Conservation (phyloP, 2,113 vertebrate genomes). For the Sapayoa aenigma region DNA sequence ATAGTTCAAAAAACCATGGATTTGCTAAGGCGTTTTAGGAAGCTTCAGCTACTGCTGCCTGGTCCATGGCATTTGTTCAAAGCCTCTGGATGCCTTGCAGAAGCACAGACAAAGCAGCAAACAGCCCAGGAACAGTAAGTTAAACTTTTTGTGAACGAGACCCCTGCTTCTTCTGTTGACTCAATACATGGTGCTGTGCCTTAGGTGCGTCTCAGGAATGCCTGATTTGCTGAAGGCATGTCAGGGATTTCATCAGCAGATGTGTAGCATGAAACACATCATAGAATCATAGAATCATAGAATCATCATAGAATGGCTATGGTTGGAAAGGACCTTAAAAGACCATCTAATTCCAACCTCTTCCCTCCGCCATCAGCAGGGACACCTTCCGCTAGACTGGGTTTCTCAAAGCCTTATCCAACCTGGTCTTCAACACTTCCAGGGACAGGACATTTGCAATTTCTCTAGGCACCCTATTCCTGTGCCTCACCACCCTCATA, state of each 20-base stretch:
- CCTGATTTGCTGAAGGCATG: neutral
- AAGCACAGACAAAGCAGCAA: neutral
- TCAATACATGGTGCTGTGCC: neutral
- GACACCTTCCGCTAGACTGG: neutral
- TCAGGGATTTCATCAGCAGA: neutral
- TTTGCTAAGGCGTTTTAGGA: neutral
- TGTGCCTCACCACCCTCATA: neutral
- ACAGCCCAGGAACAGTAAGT: neutral
- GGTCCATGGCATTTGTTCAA: neutral
- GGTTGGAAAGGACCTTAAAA: neutral
- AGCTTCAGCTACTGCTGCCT: neutral
- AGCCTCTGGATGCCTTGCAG: neutral
- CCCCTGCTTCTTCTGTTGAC: neutral
- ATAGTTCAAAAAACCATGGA: neutral
- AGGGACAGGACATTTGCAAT: no score
- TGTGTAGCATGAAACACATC: accelerated
- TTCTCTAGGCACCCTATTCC: neutral
- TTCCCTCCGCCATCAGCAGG: no score
- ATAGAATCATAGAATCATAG: neutral
- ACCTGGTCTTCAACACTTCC: neutral
- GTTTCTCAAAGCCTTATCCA: neutral
- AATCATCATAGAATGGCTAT: neutral
- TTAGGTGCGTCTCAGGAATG: neutral
- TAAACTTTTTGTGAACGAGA: neutral
- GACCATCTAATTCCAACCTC: neutral